phyloP scores from a whole-genome alignment of 2,797 vertebrate genomes.

The Acipenser ruthenus region DNA sequence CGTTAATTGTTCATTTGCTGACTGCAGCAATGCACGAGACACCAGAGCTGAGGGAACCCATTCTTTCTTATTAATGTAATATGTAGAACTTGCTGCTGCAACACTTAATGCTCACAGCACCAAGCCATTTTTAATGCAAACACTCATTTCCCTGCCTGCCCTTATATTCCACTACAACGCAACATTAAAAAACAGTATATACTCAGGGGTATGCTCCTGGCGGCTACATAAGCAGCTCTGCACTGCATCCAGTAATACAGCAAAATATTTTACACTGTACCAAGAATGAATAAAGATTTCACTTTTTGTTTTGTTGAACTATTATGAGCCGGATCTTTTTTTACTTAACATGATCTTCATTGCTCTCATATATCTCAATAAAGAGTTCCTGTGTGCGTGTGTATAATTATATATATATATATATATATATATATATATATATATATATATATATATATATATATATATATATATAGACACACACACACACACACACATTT shows the following conservation, averaged over 20 bases:
- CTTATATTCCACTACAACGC: conserved; percentile 42
- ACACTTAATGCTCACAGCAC: conserved; percentile 45
- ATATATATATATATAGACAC: too few species aligned
- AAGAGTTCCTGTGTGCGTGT: too few species aligned
- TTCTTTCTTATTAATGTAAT: conserved; percentile 55
- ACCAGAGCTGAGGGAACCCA: conserved; percentile 41
- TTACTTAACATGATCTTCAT: too few species aligned
- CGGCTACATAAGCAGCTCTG: conserved; percentile 39
- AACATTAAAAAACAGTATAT: conserved; percentile 37
- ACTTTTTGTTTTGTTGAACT: too few species aligned
- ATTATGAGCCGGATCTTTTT: too few species aligned
- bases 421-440: too few species aligned
- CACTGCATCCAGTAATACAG: conserved; percentile 41
- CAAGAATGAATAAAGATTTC: too few species aligned
- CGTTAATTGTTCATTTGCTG: conserved; percentile 56
- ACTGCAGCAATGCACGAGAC: conserved; percentile 42
- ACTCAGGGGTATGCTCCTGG: conserved; percentile 39
- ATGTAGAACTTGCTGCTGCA: conserved; percentile 47
- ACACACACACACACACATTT: too few species aligned
- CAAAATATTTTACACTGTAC: conserved; percentile 5
- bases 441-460: too few species aligned
- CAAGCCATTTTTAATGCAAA: conserved; percentile 55
- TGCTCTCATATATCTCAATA: too few species aligned
- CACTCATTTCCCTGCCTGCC: conserved; percentile 46
- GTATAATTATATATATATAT: too few species aligned